Percentiles rank a stretch among this genome's conserved stretches.
These are phyloP conservation scores for Spheniscus mendiculus DNA, from an alignment of 2,113 vertebrate genomes.

Conservation along the genomic window DNA sequence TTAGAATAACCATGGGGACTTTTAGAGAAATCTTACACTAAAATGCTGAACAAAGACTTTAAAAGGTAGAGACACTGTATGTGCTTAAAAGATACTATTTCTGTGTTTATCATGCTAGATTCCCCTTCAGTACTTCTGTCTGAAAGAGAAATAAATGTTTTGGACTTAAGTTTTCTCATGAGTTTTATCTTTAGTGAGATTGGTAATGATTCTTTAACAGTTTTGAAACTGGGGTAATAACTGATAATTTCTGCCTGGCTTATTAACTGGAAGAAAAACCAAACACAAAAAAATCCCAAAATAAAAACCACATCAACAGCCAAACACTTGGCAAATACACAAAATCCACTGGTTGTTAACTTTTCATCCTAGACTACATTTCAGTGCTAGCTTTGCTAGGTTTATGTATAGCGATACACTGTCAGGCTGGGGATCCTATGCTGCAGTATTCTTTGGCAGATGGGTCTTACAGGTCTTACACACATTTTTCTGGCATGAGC, in stretches of 20 bases:
- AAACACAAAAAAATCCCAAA: neutral
- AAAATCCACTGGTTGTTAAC: neutral
- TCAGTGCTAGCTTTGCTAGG: neutral
- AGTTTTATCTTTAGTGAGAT: neutral
- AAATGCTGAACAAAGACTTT: neutral
- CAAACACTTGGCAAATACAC: neutral
- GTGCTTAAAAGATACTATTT: neutral
- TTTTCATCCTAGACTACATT: neutral
- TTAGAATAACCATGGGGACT: conserved; percentile 34
- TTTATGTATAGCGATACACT: rapidly evolving
- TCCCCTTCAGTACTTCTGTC: neutral
- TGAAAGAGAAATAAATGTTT: neutral
- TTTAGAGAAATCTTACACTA: neutral
- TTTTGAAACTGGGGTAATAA: neutral
- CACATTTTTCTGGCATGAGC: neutral
- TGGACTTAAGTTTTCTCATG: neutral
- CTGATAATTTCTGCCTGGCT: neutral
- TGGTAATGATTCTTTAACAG: neutral
- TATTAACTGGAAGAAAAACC: neutral
- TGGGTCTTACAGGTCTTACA: neutral
- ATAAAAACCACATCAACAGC: neutral
- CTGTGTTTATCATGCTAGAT: neutral
- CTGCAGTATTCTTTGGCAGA: neutral
- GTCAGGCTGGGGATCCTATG: neutral
- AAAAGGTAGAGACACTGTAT: neutral